These are phyloP conservation scores for Microplitis demolitor DNA, from an alignment of 1,140 invertebrate genomes.

Conservation along the genomic window DNA sequence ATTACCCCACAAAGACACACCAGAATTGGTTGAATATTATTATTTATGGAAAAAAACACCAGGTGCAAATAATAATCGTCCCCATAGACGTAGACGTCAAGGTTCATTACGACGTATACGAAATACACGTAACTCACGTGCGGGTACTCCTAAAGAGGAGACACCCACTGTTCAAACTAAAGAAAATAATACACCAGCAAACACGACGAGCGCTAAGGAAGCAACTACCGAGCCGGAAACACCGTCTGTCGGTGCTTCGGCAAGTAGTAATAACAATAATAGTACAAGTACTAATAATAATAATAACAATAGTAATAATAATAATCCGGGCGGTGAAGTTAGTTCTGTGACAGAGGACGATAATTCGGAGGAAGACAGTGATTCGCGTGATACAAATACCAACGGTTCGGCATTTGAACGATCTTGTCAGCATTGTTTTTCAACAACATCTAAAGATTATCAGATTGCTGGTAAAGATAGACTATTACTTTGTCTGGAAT, in stretches of 20 bases:
- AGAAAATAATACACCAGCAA: constrained; percentile 61
- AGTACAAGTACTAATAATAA: constrained; percentile 13
- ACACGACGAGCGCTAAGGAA: constrained; percentile 41
- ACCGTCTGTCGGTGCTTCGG: constrained; percentile 41
- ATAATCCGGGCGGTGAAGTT: constrained; percentile 67
- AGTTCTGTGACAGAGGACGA: constrained; percentile 95
- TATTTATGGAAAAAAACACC: constrained; percentile 99
- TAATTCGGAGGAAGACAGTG: constrained; percentile 91
- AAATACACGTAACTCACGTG: constrained; percentile 74
- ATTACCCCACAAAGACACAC: constrained; percentile 93
- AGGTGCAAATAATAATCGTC: constrained; percentile 92
- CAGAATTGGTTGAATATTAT: constrained; percentile 97
- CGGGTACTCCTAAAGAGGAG: constrained; percentile 70
- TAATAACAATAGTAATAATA: constrained; percentile 34
- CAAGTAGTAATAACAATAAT: constrained; percentile 21
- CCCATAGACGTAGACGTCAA: constrained; percentile 85
- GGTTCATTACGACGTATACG: constrained; percentile 87
- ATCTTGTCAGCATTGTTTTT: constrained; percentile 65
- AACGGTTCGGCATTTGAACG: constrained; percentile 49
- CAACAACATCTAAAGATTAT: constrained; percentile 67
- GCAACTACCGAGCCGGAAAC: constrained; percentile 45
- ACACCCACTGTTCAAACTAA: constrained; percentile 47
- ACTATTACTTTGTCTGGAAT: constrained; percentile 79
- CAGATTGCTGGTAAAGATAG: constrained; percentile 80
- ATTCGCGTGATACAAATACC: constrained; percentile 75